A percentile compares a stretch with the other conserved stretches of the same genome.
Evolutionary conservation across 2,888 invertebrate species (phyloP).

Genomic region (Bhutanitis thaidina): DNA sequence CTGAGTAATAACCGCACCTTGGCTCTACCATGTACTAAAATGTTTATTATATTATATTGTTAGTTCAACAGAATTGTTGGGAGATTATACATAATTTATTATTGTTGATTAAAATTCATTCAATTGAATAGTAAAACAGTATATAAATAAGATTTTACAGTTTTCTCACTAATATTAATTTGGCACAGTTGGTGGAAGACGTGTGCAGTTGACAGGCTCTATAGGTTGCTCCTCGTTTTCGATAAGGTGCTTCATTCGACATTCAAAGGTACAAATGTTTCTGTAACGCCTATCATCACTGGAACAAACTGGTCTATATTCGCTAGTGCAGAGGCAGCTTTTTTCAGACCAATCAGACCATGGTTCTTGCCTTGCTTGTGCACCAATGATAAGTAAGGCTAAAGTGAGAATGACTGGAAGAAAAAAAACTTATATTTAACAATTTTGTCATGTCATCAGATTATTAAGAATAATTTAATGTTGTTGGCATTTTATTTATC

Average conservation of each 20-base stretch:
- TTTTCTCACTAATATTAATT: too few species aligned
- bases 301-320: conserved; percentile 44
- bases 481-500: too few species aligned
- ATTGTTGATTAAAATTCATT: too few species aligned
- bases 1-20: too few species aligned
- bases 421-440: neutral
- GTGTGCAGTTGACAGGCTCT: conserved; percentile 29
- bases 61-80: too few species aligned
- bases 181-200: conserved; percentile 23
- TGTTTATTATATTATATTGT: too few species aligned
- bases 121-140: too few species aligned
- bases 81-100: too few species aligned
- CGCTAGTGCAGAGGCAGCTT: conserved; percentile 34
- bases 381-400: conserved; percentile 21
- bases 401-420: conserved; percentile 27
- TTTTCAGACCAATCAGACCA: conserved; percentile 27
- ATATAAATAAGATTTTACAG: too few species aligned
- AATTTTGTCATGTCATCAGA: too few species aligned
- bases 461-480: too few species aligned
- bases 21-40: too few species aligned
- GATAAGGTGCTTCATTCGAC: conserved; percentile 30
- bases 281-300: conserved; percentile 33
- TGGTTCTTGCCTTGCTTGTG: conserved; percentile 12
- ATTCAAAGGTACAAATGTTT: conserved; percentile 39
- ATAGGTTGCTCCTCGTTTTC: conserved; percentile 23